These are phyloP conservation scores for Chlorodrepanis virens DNA, from an alignment of 2,113 vertebrate species.

Conservation along the genomic window DNA sequence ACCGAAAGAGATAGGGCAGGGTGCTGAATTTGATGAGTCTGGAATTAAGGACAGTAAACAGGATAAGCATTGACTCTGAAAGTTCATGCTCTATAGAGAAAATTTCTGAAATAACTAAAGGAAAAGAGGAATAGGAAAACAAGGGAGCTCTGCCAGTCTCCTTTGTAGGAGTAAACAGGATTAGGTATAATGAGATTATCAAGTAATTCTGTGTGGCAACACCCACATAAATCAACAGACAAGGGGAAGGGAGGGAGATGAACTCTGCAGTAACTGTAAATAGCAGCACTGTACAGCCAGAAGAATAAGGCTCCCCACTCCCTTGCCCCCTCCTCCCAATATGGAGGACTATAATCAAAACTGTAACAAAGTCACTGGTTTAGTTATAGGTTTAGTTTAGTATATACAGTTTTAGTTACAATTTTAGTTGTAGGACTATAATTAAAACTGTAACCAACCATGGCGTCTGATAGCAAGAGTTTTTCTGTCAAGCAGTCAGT, in stretches of 20 bases:
- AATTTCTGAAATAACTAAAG: conserved; percentile 32
- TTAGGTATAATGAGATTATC: conserved; percentile 73
- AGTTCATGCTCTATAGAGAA: neutral
- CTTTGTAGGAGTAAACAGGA: conserved; percentile 69
- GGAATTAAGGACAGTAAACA: conserved; percentile 40
- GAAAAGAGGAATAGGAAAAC: conserved; percentile 29
- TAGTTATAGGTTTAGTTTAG: neutral
- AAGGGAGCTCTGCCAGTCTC: conserved; percentile 5
- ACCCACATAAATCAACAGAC: conserved; percentile 18
- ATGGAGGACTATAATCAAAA: neutral
- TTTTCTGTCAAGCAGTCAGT: neutral
- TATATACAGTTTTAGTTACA: neutral
- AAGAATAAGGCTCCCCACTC: neutral
- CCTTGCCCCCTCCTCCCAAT: neutral
- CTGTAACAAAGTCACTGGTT: neutral
- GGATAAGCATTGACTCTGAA: conserved; percentile 35
- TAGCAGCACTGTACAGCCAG: neutral
- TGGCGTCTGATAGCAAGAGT: neutral
- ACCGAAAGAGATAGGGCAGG: conserved; percentile 28
- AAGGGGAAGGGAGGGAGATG: neutral
- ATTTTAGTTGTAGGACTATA: neutral
- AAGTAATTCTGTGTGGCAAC: neutral
- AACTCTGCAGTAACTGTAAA: neutral
- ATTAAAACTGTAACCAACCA: neutral
- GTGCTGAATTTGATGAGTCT: conserved; percentile 29